Base-by-base conservation (phyloP, 2,113 vertebrate species). In the Pongo pygmaeus region DNA sequence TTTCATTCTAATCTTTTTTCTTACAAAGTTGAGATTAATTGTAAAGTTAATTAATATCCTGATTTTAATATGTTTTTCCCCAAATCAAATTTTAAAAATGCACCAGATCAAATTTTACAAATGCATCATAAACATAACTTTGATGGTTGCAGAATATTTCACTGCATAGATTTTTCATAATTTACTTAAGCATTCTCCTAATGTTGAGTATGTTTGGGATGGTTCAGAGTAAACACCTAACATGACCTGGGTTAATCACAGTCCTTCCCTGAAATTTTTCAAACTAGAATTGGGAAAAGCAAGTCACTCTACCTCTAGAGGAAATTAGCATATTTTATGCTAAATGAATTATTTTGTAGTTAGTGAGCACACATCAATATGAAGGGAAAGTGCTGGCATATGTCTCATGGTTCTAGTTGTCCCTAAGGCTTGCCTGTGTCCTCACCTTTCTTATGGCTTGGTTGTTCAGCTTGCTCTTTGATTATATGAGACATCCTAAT, bases 261-360 rank as follows among this genome's bases (percentile, higher is more conserved):
- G 18, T 25, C 35, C 35, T 89, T 94, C 18, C 85, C 32, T 92
- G 48, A 75, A 32, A 86, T 61, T 48, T 96, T 92, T 93, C 79
- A 69, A 96, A 92, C 30, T 84, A 35, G 48, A 72, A 87, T 74
- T 64, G n/a, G 74, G 50, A 83, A 96, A 93, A 97, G 52, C 46
- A 75, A 67, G 38, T 55, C 79, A 79, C 89, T 84, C 35, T 11
- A 8, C n/a, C 38, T 77, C 80, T 32, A 27, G 64, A 95, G 35
- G 35, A 92, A 81, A 85, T 3, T 67, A 35, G 46, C 27, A 18
- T 52, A n/a, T 69, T 72, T 84, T 90, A 83, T 91, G 27, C 48
- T 48, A 88, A 96, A 84, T 74, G 52, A 70, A 43, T 6, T 59
- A 32, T 52, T 93, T 38, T 74, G 30, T 75, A 23, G 46, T 59